Evolutionary conservation across 2,888 invertebrate genomes (phyloP), one percentile per base, ranked within the genome.

Genomic region (Timema podura): DNA sequence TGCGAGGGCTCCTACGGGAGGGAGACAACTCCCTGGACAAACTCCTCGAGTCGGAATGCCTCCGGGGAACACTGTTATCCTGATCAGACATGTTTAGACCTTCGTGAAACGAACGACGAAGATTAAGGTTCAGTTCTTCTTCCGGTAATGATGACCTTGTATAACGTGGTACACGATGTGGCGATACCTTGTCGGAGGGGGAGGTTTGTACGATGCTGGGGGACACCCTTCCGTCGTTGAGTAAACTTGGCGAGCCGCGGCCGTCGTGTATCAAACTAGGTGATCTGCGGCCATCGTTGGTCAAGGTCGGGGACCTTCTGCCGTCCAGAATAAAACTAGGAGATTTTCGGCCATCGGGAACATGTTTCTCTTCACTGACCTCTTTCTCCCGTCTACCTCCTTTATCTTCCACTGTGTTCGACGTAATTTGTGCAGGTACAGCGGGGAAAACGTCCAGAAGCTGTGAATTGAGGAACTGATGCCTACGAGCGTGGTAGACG

Each of bases 401-500:
- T n/a, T n/a, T n/a, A 8, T 61, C 44, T 30, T 54, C 54, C 11
- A 47, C 67, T 6, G 70, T 59, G 5, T 57, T 66, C 10, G 70
- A 66, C n/a, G 51, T 67, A 13, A 67, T 44, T 30, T 48, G 49
- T n/a, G 45, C 51, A n/a, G 67, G 67, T 9, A 48, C 49, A 1
- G 67, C 48, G 30, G 66, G 46, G 51, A 61, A 61, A 11, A 61
- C 68, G 47, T 51, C 68, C 67, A 67, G 68, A 16, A 70, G 46
- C 67, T 85, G 85, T 15, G 84, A 83, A 75, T 83, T 82, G 71
- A 84, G 77, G 76, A 85, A 82, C 75, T 84, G 83, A 6, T 82
- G 82, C 81, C 85, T 84, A 77, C 85, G 81, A 16, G 83, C 82
- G 77, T 84, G 84, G 13, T 84, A 83, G 69, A 84, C 79, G 75